Percentiles rank a stretch among this genome's conserved stretches.
Evolutionary conservation across 2,797 vertebrate genomes (phyloP).

Genomic region (Aselliscus stoliczkanus): DNA sequence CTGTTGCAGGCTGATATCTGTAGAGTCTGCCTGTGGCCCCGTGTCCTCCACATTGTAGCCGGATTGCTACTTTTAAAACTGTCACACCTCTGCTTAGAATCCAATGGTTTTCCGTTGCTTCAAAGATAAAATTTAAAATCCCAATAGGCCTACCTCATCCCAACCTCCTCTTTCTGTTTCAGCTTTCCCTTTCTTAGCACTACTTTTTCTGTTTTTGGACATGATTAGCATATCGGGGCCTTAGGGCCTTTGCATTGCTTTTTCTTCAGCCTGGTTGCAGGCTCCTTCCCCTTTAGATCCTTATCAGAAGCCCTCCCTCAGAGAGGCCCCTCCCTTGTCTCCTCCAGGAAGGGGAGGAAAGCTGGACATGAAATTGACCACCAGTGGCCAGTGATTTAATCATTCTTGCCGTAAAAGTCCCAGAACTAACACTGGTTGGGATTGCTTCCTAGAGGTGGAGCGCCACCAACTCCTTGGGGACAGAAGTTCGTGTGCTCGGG

Average conservation of each 20-base stretch:
- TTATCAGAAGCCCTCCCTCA: neutral
- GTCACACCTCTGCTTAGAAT: neutral
- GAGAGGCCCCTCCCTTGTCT: neutral
- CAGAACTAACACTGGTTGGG: neutral
- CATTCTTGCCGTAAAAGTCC: neutral
- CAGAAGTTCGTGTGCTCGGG: neutral
- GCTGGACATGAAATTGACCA: neutral
- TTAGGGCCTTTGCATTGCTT: neutral
- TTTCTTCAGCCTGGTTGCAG: neutral
- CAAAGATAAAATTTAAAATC: neutral
- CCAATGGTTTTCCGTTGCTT: neutral
- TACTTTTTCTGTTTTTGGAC: neutral
- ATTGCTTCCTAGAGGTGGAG: neutral
- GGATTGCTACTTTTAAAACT: neutral
- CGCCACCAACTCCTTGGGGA: neutral
- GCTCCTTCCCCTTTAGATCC: neutral
- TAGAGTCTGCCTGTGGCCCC: neutral
- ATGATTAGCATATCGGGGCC: neutral
- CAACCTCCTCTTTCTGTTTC: neutral
- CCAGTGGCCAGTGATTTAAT: neutral
- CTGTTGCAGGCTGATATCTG: neutral
- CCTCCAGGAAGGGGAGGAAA: neutral
- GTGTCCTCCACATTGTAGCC: neutral
- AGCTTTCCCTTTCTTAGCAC: neutral
- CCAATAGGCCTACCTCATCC: neutral